Conservation (phyloP, 1,140 invertebrate species). For the Drosophila malerkotliana region DNA sequence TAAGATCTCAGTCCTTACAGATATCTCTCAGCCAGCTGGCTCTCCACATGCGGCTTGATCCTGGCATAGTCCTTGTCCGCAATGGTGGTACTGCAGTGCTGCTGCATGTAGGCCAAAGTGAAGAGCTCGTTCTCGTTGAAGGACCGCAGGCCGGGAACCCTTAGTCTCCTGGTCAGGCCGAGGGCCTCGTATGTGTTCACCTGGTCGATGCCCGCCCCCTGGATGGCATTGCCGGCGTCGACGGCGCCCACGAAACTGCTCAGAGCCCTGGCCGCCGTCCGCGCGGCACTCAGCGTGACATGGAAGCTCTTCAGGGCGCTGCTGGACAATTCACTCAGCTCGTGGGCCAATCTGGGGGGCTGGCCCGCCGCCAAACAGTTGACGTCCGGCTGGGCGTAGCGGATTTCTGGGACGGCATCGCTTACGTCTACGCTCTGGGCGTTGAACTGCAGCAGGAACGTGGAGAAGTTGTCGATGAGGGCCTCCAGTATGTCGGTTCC, state of each 20-base stretch:
- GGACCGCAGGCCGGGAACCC: conserved; percentile 71
- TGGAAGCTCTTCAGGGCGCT: conserved; percentile 73
- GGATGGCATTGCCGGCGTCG: conserved; percentile 69
- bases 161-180: conserved; percentile 58
- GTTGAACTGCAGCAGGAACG: conserved; percentile 78
- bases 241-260: conserved; percentile 71
- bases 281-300: conserved; percentile 71
- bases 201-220: conserved; percentile 70
- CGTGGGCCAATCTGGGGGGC: conserved; percentile 51
- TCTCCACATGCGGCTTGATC: conserved; percentile 80
- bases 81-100: conserved; percentile 76
- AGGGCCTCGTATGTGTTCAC: conserved; percentile 72
- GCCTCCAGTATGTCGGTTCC: conserved; percentile 76
- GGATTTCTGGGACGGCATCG: conserved; percentile 51
- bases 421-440: conserved; percentile 59
- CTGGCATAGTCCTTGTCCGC: conserved; percentile 80
- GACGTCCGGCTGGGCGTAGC: conserved; percentile 69
- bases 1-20: conserved; percentile 46
- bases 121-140: conserved; percentile 82
- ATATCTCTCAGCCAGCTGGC: conserved; percentile 72
- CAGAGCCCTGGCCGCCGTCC: conserved; percentile 67
- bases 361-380: conserved; percentile 62
- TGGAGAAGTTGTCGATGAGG: conserved; percentile 69
- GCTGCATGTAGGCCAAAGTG: conserved; percentile 78
- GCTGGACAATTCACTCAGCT: conserved; percentile 59